Conservation (phyloP, 2,888 invertebrate genomes). For the Pseudanteris insignis region DNA sequence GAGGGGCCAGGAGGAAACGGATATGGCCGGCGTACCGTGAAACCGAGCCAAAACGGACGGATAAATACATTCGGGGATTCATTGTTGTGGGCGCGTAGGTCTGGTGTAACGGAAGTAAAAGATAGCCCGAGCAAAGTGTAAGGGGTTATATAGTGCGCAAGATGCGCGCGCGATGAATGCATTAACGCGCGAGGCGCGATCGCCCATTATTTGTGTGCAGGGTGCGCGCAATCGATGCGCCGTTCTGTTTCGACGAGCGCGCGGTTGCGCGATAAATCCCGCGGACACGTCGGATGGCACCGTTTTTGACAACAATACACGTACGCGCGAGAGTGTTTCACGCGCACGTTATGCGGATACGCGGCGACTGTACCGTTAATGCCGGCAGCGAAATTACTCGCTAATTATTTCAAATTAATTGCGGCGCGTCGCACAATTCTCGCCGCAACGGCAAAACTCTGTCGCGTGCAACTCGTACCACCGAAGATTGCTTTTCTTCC, state of each 20-base stretch:
- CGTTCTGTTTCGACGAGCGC: slow-evolving; percentile 3
- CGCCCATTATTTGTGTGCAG: slow-evolving; percentile 16
- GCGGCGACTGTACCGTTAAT: slow-evolving; percentile 51
- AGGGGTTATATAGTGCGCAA: slow-evolving; percentile 31
- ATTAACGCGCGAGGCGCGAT: slow-evolving; percentile 9
- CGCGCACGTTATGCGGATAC: slow-evolving; percentile 36
- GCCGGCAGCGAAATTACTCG: slow-evolving; percentile 51
- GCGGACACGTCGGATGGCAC: slow-evolving; percentile 3
- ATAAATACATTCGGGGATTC: slow-evolving; percentile 43
- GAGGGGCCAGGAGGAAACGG: too few relatives aligned
- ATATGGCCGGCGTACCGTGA: too few relatives aligned
- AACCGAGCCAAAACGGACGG: too few relatives aligned
- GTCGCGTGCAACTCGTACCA: slow-evolving; percentile 25
- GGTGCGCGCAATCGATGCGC: slow-evolving; percentile 18
- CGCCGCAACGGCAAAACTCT: slow-evolving; percentile 23
- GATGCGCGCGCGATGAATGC: slow-evolving; percentile 21
- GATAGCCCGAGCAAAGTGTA: slow-evolving; percentile 27
- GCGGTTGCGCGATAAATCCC: slow-evolving; percentile 9
- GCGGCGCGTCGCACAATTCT: slow-evolving; percentile 39
- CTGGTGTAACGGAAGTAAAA: slow-evolving; percentile 32
- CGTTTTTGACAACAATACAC: slow-evolving; percentile 34
- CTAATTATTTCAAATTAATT: slow-evolving; percentile 63
- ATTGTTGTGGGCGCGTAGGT: slow-evolving; percentile 20
- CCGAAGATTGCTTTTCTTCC: slow-evolving; percentile 6
- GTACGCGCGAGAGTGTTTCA: slow-evolving; percentile 29